These are phyloP conservation scores for Limnodromus scolopaceus DNA, from an alignment of 2,797 vertebrate species.

Conservation along the genomic window DNA sequence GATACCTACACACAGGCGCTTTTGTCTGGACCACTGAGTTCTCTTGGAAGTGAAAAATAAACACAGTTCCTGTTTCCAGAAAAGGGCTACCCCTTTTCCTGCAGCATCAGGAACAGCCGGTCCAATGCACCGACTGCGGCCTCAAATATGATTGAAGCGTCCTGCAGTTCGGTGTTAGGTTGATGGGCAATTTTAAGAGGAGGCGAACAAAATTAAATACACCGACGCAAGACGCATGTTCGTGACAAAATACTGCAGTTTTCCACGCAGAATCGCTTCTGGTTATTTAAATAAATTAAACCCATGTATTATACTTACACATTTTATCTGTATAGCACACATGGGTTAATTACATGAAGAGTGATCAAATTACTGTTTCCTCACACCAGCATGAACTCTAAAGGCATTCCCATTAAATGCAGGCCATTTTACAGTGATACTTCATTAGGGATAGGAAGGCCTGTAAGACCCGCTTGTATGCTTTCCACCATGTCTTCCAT, in stretches of 20 bases:
- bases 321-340: not conserved
- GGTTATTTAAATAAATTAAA: not conserved
- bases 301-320: not conserved
- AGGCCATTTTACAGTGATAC: not conserved
- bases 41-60: no score
- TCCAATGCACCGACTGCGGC: accelerated
- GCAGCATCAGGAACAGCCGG: not conserved
- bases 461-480: conserved; percentile 67
- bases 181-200: not conserved
- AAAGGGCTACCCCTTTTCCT: not conserved
- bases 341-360: not conserved
- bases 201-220: not conserved
- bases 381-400: not conserved
- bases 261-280: not conserved
- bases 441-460: conserved; percentile 54
- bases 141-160: accelerated
- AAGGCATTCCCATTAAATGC: no score
- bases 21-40: accelerated
- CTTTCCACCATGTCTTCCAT: conserved; percentile 79
- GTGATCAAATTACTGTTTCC: not conserved
- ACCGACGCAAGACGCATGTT: not conserved
- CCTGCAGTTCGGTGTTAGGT: accelerated
- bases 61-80: not conserved
- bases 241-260: not conserved
- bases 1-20: accelerated